Evolutionary conservation across 2,888 invertebrate species (phyloP).

Genomic region (Thymelicus lineola): DNA sequence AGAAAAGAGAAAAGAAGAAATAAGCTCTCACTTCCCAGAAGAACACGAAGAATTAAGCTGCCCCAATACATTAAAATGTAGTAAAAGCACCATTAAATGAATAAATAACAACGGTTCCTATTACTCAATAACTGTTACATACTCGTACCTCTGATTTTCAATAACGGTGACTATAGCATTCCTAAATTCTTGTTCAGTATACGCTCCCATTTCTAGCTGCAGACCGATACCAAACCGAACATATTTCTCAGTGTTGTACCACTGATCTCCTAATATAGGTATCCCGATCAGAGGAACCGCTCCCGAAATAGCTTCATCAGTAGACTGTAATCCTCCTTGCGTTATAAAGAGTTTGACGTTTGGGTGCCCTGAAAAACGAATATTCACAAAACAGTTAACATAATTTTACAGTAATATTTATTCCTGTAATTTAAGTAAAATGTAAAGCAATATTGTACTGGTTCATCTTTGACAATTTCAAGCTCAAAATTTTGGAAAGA

Average conservation of each 20-base stretch:
- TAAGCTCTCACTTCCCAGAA: too few species aligned
- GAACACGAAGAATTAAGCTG: too few species aligned
- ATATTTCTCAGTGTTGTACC: constrained; percentile 59
- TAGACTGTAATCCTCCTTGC: constrained; percentile 71
- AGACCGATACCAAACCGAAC: constrained; percentile 55
- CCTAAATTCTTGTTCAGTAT: constrained; percentile 46
- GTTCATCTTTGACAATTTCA: too few species aligned
- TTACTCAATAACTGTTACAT: too few species aligned
- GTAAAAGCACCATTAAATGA: too few species aligned
- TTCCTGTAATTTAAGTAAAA: too few species aligned
- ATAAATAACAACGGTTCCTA: too few species aligned
- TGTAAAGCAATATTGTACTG: too few species aligned
- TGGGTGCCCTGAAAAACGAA: constrained; percentile 59
- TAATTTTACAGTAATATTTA: too few species aligned
- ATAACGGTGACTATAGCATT: constrained; percentile 45
- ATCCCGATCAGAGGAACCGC: constrained; percentile 66
- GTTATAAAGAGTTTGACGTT: constrained; percentile 70
- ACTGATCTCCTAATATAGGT: constrained; percentile 70
- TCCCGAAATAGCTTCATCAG: constrained; percentile 67
- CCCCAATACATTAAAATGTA: too few species aligned
- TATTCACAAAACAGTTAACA: background rate
- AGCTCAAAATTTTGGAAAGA: too few species aligned
- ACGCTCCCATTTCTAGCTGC: constrained; percentile 42
- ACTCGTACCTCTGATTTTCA: constrained; percentile 42
- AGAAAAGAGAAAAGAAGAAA: too few species aligned